Evolutionary conservation across 1,140 invertebrate species (phyloP).

Genomic region (Zaprionus kolodkinae): DNA sequence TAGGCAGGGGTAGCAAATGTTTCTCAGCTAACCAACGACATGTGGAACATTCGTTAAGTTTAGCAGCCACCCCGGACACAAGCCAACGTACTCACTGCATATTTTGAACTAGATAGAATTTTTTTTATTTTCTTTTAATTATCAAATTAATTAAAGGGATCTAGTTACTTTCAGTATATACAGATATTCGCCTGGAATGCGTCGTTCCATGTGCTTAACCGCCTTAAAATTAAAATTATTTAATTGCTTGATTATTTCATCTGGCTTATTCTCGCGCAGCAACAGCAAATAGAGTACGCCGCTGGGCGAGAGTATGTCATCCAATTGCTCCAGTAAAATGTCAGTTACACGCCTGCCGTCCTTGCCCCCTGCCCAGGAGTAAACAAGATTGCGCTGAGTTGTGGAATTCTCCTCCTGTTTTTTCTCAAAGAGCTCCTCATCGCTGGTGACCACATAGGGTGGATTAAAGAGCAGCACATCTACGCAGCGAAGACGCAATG

Average conservation of each 20-base stretch:
- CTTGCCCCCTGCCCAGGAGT: slow-evolving; percentile 93
- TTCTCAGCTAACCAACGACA: too few species aligned
- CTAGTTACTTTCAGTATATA: slow-evolving; percentile 85
- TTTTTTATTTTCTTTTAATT: not conserved
- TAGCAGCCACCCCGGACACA: not conserved
- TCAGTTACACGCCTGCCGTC: slow-evolving; percentile 93
- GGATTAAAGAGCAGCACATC: slow-evolving; percentile 98
- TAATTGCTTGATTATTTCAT: slow-evolving; percentile 89
- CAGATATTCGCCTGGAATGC: slow-evolving; percentile 85
- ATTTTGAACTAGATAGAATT: not conserved
- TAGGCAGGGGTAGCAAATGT: too few species aligned
- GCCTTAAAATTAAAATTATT: slow-evolving; percentile 86
- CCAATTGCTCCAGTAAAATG: slow-evolving; percentile 88
- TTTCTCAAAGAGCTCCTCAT: slow-evolving; percentile 85
- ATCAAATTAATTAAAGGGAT: not conserved
- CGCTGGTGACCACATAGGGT: slow-evolving; percentile 95
- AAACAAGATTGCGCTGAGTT: slow-evolving; percentile 85
- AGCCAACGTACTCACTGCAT: not conserved
- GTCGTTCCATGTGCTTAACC: slow-evolving; percentile 88
- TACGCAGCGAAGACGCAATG: slow-evolving; percentile 85
- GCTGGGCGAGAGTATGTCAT: slow-evolving; percentile 87
- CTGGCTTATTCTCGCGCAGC: slow-evolving; percentile 93
- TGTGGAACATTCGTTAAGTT: not conserved
- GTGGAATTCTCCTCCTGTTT: slow-evolving; percentile 7
- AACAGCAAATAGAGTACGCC: slow-evolving; percentile 94